phyloP scores from a whole-genome alignment of 2,797 vertebrate species.

The Trachurus trachurus region DNA sequence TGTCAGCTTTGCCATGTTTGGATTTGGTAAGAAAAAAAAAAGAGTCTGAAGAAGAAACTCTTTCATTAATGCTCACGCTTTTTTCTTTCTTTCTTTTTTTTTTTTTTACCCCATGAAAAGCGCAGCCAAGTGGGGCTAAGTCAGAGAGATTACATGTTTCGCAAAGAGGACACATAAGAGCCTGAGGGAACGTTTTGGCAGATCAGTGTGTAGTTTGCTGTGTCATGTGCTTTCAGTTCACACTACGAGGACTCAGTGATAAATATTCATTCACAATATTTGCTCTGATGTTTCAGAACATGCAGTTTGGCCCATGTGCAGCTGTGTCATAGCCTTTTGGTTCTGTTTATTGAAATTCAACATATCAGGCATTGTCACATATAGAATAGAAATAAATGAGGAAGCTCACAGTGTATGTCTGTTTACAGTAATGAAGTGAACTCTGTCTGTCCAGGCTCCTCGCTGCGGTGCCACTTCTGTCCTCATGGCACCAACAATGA shows the following conservation, averaged over 20 bases:
- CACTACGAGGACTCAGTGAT: constrained; percentile 22
- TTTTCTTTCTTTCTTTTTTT: not conserved
- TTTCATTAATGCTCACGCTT: constrained; percentile 34
- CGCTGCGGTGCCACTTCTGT: constrained; percentile 65
- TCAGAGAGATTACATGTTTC: constrained; percentile 41
- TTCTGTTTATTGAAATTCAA: constrained; percentile 15
- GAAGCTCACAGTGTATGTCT: no score
- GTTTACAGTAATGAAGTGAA: not conserved
- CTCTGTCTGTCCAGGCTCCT: constrained; percentile 39
- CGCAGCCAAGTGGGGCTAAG: constrained; percentile 26
- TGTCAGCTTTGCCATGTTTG: constrained; percentile 62
- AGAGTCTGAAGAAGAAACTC: constrained; percentile 22
- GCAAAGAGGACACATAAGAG: constrained; percentile 37
- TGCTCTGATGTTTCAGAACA: not conserved
- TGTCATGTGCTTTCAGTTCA: constrained; percentile 35
- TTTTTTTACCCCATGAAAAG: constrained; percentile 23
- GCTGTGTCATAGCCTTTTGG: not conserved
- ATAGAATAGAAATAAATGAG: no score
- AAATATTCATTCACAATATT: constrained; percentile 42
- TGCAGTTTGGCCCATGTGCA: constrained; percentile 4
- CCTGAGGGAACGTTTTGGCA: constrained; percentile 51
- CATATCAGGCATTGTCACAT: not conserved
- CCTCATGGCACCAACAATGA: constrained; percentile 2
- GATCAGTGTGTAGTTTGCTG: constrained; percentile 32
- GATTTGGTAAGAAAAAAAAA: constrained; percentile 58